Evolutionary conservation across 2,113 vertebrate genomes (phyloP), one percentile per base, ranked within the genome.

Genomic region (Catharus fuscescens): DNA sequence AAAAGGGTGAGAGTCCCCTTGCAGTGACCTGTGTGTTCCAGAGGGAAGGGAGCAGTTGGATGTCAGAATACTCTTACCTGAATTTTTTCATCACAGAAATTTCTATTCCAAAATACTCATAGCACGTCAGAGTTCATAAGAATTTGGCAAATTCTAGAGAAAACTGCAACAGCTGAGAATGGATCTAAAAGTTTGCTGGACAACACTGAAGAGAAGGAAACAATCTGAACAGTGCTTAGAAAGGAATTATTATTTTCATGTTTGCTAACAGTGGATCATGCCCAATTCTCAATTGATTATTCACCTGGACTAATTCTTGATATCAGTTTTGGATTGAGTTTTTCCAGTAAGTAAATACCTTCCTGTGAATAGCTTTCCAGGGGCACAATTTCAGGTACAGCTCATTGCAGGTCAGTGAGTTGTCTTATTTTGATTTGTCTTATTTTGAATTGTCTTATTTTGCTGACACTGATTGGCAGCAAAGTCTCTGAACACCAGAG

Each of bases 311-410:
- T 57, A 42, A 61, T 50, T 78, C 78, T 74, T 73, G 45, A 26
- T 4, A 20, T 19, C 36, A 28, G 18, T 32, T 81, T 62, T 61
- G 42, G 18, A 56, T 78, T 85, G 45, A 19, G 3, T 53, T 80
- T 56, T 34, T 29, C 44, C 36, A 20, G 0, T 29, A 53, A 50
- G 14, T 52, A 38, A 84, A 84, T 70, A 34, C 18, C 10, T 52
- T 64, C 13, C 59, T 20, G 16, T 17, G 17, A 59, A 28, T 8
- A 80, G 28, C 19, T 57, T 38, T 76, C 36, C 34, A 29, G 16
- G 21, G 74, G 8, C 34, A 45, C 25, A 52, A 45, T 60, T 80
- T 42, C 38, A 40, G 53, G 24, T 34, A 10, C 9, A 0, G 0
- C 32, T 57, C 47, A 14, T 11, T 71, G 28, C 52, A 72, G 12